Evolutionary conservation across 2,113 vertebrate genomes (phyloP), one percentile per base, ranked within the genome.

Genomic region (Athene cunicularia): DNA sequence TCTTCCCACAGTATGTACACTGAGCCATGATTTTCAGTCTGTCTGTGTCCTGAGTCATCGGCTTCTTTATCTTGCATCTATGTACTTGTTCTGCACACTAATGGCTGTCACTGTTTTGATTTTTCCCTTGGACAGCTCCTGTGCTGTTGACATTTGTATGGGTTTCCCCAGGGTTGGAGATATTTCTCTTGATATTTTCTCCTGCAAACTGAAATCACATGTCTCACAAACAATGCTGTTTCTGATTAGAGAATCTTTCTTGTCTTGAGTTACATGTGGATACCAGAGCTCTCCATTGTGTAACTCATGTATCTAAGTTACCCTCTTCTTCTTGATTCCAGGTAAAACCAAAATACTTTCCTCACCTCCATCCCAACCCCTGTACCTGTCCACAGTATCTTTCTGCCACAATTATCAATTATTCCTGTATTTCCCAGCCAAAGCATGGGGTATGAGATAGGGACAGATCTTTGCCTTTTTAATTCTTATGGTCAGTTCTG

Each of bases 41-140:
- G 84, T 19, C 84, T 68, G 35, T 90, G 80, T 91, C 87, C 87
- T 88, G 96, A 96, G 73, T 96, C 84, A 93, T 6, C 89, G 80
- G 7, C 77, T 60, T 71, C 75, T 95, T 88, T 87, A 93, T 92
- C 95, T 91, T 79, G 39, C 32, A 72, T 91, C 73, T 68, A 47
- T 41, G 2, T 87, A 23, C 66, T 95, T 95, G 75, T 67, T 95
- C 68, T 81, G 76, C 62, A 45, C 76, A 33, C 64, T 60, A 75
- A 79, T 81, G 88, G 22, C 86, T 91, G 83, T 87, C 70, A 37
- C 83, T 81, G 83, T 45, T 89, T 80, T 87, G 88, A 80, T 95
- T 89, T 96, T 93, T 92, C 49, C 58, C 50, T 93, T 90, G 93
- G 90, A 92, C 88, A 93, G 80, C 60, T 97, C 86, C 88, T 33